Evolutionary conservation across 2,888 invertebrate genomes (phyloP).

Genomic region (Eustalomyia histrio): DNA sequence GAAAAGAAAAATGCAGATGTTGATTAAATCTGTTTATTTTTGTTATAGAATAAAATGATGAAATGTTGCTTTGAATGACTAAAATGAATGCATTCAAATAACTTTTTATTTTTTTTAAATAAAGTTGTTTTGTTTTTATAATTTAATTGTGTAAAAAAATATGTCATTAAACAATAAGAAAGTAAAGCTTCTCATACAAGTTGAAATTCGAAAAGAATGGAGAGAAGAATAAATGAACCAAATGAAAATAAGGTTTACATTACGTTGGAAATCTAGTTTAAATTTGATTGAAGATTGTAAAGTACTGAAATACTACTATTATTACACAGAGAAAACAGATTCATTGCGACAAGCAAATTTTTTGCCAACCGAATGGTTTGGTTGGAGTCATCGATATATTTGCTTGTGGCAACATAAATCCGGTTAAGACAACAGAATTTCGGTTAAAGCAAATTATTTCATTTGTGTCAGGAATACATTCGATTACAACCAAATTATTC

Average conservation of each 20-base stretch:
- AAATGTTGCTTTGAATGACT: conserved; percentile 15
- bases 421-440: too few relatives aligned
- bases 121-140: conserved; percentile 9
- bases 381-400: too few relatives aligned
- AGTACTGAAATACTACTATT: too few relatives aligned
- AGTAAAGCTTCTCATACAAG: background rate
- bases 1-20: conserved; percentile 35
- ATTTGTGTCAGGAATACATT: too few relatives aligned
- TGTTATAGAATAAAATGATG: background rate
- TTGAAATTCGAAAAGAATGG: conserved; percentile 6
- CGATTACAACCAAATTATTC: too few relatives aligned
- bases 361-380: too few relatives aligned
- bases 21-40: conserved; percentile 20
- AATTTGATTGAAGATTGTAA: too few relatives aligned
- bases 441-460: too few relatives aligned
- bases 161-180: conserved; percentile 45
- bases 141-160: conserved; percentile 57
- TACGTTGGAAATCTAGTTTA: too few relatives aligned
- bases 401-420: too few relatives aligned
- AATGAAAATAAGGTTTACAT: background rate
- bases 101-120: background rate
- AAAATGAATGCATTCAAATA: conserved; percentile 20
- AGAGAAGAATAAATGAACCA: background rate
- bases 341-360: too few relatives aligned
- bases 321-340: too few relatives aligned